Conservation (phyloP, 1,140 invertebrate genomes). For the Drosophila jambulina region DNA sequence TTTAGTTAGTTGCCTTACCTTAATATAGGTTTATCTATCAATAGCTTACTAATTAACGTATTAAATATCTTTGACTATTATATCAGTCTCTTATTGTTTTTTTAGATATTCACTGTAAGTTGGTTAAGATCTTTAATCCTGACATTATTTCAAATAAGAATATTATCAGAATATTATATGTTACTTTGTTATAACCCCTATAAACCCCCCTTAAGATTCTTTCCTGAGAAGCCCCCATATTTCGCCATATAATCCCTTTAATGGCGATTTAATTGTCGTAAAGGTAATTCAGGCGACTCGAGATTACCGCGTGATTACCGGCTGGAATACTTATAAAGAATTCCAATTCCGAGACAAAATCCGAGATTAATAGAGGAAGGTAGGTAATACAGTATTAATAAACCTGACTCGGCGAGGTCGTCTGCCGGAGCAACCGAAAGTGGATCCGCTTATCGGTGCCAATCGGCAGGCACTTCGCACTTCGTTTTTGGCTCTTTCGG, state of each 20-base stretch:
- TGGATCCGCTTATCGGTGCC: constrained; percentile 46
- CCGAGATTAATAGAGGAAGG: constrained; percentile 4
- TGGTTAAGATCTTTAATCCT: too few species aligned
- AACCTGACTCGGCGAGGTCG: constrained; percentile 39
- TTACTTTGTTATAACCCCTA: too few species aligned
- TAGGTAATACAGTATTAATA: constrained; percentile 43
- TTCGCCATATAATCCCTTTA: neutral
- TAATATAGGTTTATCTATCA: too few species aligned
- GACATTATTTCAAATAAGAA: too few species aligned
- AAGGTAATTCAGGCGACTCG: constrained; percentile 37
- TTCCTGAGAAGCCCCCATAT: neutral
- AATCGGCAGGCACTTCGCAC: constrained; percentile 39
- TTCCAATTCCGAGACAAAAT: neutral
- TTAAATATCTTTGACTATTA: too few species aligned
- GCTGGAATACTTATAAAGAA: constrained; percentile 22
- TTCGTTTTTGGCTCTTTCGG: constrained; percentile 40
- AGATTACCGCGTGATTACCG: constrained; percentile 59
- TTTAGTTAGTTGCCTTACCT: too few species aligned
- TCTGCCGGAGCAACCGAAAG: constrained; percentile 50
- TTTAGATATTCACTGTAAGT: too few species aligned
- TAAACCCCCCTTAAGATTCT: too few species aligned
- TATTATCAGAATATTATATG: neutral
- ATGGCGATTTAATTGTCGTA: constrained; percentile 28
- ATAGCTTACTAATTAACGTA: too few species aligned
- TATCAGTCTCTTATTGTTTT: too few species aligned